Evolutionary conservation across 1,140 invertebrate genomes (phyloP).

Genomic region (Oedothorax gibbosus): DNA sequence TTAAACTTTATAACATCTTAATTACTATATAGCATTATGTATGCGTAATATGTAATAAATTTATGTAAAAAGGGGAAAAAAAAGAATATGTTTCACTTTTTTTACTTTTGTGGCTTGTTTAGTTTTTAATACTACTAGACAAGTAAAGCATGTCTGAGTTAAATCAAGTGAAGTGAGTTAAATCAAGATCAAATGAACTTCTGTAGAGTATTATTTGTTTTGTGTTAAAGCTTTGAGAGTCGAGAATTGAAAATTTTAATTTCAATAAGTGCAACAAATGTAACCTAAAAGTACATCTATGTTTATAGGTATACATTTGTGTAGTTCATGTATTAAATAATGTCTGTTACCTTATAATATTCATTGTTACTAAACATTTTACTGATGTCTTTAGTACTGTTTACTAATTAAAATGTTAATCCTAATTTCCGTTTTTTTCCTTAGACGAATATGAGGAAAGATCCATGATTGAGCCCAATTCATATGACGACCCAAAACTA

Average conservation of each 20-base stretch:
- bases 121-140: too few species aligned
- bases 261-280: background rate
- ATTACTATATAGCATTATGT: too few species aligned
- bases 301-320: background rate
- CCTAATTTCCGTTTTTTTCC: background rate
- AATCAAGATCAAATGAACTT: too few species aligned
- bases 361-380: background rate
- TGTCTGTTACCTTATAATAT: background rate
- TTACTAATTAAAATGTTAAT: background rate
- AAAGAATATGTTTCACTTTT: too few species aligned
- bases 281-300: background rate
- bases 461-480: constrained; percentile 92
- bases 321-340: background rate
- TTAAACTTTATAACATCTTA: too few species aligned
- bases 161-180: too few species aligned
- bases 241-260: background rate
- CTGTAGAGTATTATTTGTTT: too few species aligned
- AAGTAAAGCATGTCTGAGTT: too few species aligned
- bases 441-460: constrained; percentile 95
- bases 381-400: background rate
- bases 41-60: too few species aligned
- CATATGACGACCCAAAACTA: constrained; percentile 87
- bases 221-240: too few species aligned
- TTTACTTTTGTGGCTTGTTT: too few species aligned
- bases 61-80: too few species aligned